These are phyloP conservation scores for Mirounga angustirostris DNA, from an alignment of 2,113 vertebrate species.

Conservation along the genomic window DNA sequence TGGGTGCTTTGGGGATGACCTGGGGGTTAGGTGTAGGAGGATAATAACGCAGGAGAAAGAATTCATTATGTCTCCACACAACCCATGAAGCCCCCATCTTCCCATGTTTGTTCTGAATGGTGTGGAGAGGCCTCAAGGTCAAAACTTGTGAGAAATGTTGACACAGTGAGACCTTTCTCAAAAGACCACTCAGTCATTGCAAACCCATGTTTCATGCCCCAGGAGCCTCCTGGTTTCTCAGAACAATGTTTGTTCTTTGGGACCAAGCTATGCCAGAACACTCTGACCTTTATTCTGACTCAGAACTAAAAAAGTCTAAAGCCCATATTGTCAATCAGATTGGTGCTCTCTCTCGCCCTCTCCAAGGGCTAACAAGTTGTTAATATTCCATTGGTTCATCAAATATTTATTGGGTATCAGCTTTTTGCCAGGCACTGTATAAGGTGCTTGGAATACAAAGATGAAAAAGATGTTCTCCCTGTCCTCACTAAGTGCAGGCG, in stretches of 20 bases:
- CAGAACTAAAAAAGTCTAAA: conserved; percentile 59
- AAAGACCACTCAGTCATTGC: conserved; percentile 62
- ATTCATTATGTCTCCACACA: background rate
- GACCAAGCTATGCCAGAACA: conserved; percentile 50
- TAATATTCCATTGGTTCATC: conserved; percentile 47
- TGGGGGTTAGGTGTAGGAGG: background rate
- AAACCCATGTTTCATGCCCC: conserved; percentile 33
- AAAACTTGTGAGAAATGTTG: background rate
- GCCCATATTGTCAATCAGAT: conserved; percentile 22
- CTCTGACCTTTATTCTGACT: conserved; percentile 78
- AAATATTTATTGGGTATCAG: conserved; percentile 43
- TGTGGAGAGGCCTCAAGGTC: background rate
- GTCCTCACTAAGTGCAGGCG: background rate
- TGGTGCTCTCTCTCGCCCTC: background rate
- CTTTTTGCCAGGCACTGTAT: background rate
- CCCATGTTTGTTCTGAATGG: background rate
- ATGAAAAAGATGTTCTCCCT: background rate
- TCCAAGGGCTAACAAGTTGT: background rate
- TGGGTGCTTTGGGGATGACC: background rate
- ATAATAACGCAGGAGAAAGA: background rate
- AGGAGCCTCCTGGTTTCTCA: conserved; percentile 41
- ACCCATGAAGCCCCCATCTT: background rate
- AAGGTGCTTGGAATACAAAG: background rate
- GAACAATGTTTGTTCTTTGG: conserved; percentile 44
- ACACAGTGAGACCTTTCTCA: conserved; percentile 60